Evolutionary conservation across 2,797 vertebrate species (phyloP), one percentile per base, ranked within the genome.

Genomic region (Trichosurus vulpecula): DNA sequence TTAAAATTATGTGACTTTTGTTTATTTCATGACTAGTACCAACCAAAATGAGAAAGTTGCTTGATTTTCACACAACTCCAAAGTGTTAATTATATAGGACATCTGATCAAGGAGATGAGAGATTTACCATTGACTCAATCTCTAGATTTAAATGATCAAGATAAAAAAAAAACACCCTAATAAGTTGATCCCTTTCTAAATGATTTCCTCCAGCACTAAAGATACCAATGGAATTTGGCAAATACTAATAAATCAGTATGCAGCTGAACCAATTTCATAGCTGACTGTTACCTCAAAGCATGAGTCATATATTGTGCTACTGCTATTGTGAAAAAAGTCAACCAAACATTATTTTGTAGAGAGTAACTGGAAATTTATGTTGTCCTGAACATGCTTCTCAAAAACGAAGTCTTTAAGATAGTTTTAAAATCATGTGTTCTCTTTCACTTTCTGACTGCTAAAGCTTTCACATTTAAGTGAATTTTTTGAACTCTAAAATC

Each of bases 261-360:
- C 54, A 90, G 51, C 56, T 29, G 56, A 94, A 89, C 16, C 0
- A 0, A 57, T 12, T 58, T 96, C 92, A 92, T 91, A 58, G 92
- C 58, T 52, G 41, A 93, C 94, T 35, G 87, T 90, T 92, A 87
- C 47, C 90, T 93, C 89, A 81, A 94, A 91, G 74, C 9, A 90
- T n/a, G 12, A 54, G 4, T 96, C 90, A 90, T 51, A 90, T 3
- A 89, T 53, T 29, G 31, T 90, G 30, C 53, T 95, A 95, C 29
- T 56, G 47, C 41, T 91, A 91, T 61, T 97, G 92, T 96, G 94
- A 96, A 51, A 97, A 92, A 93, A 95, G 89, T 94, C 96, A 96
- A 93, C 92, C 35, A 52, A 47, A 56, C 2, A 47, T 57, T 96
- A 95, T 94, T 96, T 93, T 57, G 3, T 27, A 93, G 91, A 91